phyloP scores from a whole-genome alignment of 2,888 invertebrate species.

The Parthenolecanium corni region DNA sequence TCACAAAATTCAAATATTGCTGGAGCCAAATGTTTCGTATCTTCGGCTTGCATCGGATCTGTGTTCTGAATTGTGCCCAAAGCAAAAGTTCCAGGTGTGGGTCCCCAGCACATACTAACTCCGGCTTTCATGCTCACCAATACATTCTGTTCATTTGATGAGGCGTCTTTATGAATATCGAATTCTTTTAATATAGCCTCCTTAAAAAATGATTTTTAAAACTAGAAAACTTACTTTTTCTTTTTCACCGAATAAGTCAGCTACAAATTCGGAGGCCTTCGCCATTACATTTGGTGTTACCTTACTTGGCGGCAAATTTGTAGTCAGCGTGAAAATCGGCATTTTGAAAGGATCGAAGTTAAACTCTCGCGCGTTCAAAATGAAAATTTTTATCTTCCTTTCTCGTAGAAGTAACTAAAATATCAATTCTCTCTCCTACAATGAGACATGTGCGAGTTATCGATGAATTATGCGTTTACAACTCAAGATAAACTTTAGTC shows the following conservation, averaged over 20 bases:
- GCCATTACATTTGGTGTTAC: slow-evolving; percentile 1
- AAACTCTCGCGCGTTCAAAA: no score
- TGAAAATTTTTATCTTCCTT: no score
- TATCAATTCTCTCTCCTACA: no score
- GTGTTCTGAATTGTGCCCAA: slow-evolving; percentile 17
- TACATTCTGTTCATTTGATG: neutral
- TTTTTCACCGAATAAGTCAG: slow-evolving; percentile 13
- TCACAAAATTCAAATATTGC: slow-evolving; percentile 13
- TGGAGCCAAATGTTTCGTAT: neutral
- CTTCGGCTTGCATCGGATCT: slow-evolving; percentile 1
- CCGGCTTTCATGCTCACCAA: slow-evolving; percentile 17
- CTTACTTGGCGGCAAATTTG: slow-evolving; percentile 9
- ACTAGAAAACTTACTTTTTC: slow-evolving; percentile 11
- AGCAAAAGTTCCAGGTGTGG: slow-evolving; percentile 11
- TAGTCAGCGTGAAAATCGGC: slow-evolving; percentile 16
- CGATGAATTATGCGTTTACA: no score
- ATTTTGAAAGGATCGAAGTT: no score
- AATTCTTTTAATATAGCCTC: no score
- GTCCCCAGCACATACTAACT: slow-evolving; percentile 17
- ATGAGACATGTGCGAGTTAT: no score
- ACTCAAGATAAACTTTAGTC: no score
- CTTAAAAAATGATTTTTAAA: neutral
- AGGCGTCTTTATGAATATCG: neutral
- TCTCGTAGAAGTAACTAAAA: no score
- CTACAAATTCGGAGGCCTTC: slow-evolving; percentile 5